Evolutionary conservation across 2,113 vertebrate species (phyloP).

Genomic region (Trematocara zebra): DNA sequence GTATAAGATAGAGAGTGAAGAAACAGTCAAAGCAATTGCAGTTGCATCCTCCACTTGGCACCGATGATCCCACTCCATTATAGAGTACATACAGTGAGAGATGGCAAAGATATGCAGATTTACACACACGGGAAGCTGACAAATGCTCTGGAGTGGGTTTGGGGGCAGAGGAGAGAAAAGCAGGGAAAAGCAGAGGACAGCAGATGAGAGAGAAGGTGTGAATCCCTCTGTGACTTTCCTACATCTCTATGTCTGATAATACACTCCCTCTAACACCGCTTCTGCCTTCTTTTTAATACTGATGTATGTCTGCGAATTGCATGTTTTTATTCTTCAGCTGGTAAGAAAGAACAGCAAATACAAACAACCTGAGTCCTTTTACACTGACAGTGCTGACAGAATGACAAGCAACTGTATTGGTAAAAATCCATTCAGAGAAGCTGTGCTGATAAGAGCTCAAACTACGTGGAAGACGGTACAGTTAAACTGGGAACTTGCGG

Average conservation of each 20-base stretch:
- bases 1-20: not conserved
- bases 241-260: conserved; percentile 8
- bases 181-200: not conserved
- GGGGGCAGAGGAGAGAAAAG: not conserved
- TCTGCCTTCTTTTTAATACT: not conserved
- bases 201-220: not conserved
- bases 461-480: not conserved
- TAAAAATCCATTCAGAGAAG: not conserved
- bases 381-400: not conserved
- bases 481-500: not conserved
- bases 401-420: not conserved
- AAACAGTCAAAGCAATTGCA: conserved; percentile 6
- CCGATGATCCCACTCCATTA: conserved; percentile 10
- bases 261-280: not conserved
- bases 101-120: conserved; percentile 1
- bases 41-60: not conserved
- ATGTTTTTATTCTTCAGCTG: not conserved
- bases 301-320: conserved; percentile 1
- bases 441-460: not conserved
- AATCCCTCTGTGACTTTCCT: not conserved
- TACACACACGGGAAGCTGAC: not conserved
- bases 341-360: not conserved
- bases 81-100: conserved; percentile 8
- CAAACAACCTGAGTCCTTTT: not conserved
- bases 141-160: not conserved